Base-by-base conservation (phyloP, 2,797 vertebrate species). In the Semotilus atromaculatus region DNA sequence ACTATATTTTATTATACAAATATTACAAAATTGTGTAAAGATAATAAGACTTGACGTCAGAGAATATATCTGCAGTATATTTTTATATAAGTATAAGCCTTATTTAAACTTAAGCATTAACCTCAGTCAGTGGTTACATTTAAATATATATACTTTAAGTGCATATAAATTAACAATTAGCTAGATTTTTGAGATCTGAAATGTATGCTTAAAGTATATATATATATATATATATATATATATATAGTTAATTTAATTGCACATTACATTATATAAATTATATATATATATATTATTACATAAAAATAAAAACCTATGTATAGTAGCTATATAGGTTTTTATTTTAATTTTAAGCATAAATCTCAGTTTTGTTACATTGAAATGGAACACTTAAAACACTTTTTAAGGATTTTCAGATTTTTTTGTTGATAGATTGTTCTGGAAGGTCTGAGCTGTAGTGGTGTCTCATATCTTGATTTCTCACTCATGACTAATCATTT, bases 401-500 rank as follows among this genome's bases (percentile, higher is more conserved):
- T n/a, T 58, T 60, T 26, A 26, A 60, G 45, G 45, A 74, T 48
- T 26, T 73, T 48, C 1, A 16, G 6, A 19, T 21, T 13, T 26
- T 60, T 16, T 7, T 75, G 45, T 66, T 45, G 34, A 71, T 38
- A 66, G 86, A 86, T 74, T 84, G 19, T 90, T 90, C 89, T 85
- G 55, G 84, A 87, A 90, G 80, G 55, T 81, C 80, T 83, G 29
- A 82, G 48, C 80, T 81, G 43, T 80, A 75, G 18, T 83, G 83
- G 26, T 71, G 74, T 85, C 75, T 88, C 71, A 76, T 70, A 71
- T 80, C 82, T 85, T 55, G 16, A 58, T 73, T 84, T 76, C 74
- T 85, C 64, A 62, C 55, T 72, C 77, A 80, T 88, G 88, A 87
- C 84, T 86, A 87, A 88, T 89, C 84, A 72, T 43, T 88, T 88